phyloP scores from a whole-genome alignment of 35 echinoderm and acorn worm species.

The Ptychodera flava region DNA sequence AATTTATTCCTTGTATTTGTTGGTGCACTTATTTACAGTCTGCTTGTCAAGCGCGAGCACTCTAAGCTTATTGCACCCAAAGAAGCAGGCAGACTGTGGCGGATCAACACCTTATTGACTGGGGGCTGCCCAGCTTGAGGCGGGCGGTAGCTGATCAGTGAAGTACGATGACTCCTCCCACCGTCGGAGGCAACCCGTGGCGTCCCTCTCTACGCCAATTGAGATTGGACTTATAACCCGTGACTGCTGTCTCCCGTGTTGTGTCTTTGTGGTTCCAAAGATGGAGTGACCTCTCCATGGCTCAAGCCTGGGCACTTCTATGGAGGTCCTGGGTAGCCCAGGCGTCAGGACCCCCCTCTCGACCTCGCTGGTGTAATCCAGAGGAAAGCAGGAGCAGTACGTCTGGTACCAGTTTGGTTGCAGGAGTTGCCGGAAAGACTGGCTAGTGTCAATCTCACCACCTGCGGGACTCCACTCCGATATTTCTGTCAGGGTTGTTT shows the following conservation, averaged over 20 bases:
- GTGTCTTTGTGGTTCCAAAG: background rate
- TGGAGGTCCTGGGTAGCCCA: conserved; percentile 11
- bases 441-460: background rate
- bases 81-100: conserved; percentile 29
- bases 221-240: conserved; percentile 5
- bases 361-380: conserved; percentile 44
- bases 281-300: conserved; percentile 44
- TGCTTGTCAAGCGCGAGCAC: conserved; percentile 7
- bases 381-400: conserved; percentile 47
- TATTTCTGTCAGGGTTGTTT: conserved; percentile 7
- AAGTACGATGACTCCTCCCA: conserved; percentile 11
- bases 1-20: conserved; percentile 16
- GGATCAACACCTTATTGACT: conserved; percentile 20
- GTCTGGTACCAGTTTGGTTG: conserved; percentile 49
- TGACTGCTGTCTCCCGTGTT: conserved; percentile 29
- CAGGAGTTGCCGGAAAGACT: conserved; percentile 25
- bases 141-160: conserved; percentile 14
- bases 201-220: conserved; percentile 8
- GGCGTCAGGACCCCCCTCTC: conserved; percentile 44
- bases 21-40: conserved; percentile 5
- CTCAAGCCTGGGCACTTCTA: conserved; percentile 28
- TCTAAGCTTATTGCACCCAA: conserved; percentile 9
- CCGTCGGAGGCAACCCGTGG: conserved; percentile 15
- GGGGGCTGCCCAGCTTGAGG: conserved; percentile 24
- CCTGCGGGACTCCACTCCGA: conserved; percentile 16